Evolutionary conservation across 2,113 vertebrate species (phyloP).

Genomic region (Bolborhynchus lineola): DNA sequence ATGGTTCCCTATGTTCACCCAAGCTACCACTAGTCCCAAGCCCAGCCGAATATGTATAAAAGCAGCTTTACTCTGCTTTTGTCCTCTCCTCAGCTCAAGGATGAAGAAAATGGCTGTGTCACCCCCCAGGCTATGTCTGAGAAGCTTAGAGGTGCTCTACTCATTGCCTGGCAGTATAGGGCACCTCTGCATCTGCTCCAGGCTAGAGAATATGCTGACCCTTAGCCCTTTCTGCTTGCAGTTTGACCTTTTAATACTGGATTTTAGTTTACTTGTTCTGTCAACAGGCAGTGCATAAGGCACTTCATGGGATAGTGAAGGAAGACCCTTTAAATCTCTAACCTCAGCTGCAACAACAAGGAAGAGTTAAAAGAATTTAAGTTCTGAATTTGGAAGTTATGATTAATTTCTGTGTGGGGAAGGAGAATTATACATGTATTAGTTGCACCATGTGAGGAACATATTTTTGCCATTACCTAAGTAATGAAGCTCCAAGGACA

Average conservation of each 20-base stretch:
- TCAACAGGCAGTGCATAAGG: not conserved
- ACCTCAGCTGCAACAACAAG: not conserved
- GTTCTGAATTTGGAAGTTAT: slow-evolving; percentile 7
- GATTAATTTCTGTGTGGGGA: slow-evolving; percentile 32
- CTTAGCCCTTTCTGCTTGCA: not conserved
- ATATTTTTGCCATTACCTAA: slow-evolving; percentile 36
- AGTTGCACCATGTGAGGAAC: slow-evolving; percentile 17
- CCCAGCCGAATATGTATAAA: not conserved
- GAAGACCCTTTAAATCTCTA: not conserved
- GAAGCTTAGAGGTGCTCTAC: not conserved
- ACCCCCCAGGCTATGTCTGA: not conserved
- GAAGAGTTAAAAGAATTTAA: not conserved
- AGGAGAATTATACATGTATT: slow-evolving; percentile 15
- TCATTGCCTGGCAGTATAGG: not conserved
- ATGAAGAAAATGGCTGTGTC: not conserved
- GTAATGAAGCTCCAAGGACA: slow-evolving; percentile 16
- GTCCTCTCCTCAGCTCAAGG: not conserved
- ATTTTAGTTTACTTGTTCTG: not conserved
- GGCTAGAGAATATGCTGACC: not conserved
- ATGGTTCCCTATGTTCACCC: not conserved
- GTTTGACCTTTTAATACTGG: not conserved
- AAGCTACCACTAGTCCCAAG: not conserved
- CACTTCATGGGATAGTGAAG: not conserved
- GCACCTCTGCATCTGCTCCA: not conserved
- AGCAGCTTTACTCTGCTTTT: not conserved